phyloP scores from a whole-genome alignment of 92 coral and sea anemone genomes.

The Phymanthus crucifer region DNA sequence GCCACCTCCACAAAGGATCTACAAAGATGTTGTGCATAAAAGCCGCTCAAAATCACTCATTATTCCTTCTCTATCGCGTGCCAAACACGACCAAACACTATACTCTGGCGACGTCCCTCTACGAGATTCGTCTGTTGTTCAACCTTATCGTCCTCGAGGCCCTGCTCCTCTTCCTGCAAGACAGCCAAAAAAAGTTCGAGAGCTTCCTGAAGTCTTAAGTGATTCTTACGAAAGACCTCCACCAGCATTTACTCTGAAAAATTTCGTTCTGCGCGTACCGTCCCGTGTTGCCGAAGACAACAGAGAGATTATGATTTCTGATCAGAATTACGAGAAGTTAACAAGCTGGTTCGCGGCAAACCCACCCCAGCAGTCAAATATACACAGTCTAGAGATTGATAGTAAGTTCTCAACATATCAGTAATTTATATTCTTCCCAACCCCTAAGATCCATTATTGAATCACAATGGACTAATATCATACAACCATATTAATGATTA shows the following conservation, averaged over 20 bases:
- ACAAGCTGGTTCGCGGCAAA: slow-evolving; percentile 76
- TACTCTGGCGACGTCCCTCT: slow-evolving; percentile 67
- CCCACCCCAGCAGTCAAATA: slow-evolving; percentile 57
- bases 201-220: slow-evolving; percentile 63
- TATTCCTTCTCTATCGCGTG: slow-evolving; percentile 22
- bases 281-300: slow-evolving; percentile 50
- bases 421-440: neutral
- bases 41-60: slow-evolving; percentile 46
- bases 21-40: slow-evolving; percentile 18
- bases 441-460: neutral
- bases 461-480: too few species aligned
- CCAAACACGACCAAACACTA: slow-evolving; percentile 32
- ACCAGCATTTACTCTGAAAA: slow-evolving; percentile 82
- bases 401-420: slow-evolving; percentile 51
- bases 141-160: slow-evolving; percentile 71
- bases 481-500: neutral
- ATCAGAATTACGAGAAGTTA: slow-evolving; percentile 79
- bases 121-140: slow-evolving; percentile 53
- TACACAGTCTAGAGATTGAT: slow-evolving; percentile 79
- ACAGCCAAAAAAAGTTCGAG: slow-evolving; percentile 79
- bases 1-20: slow-evolving; percentile 28
- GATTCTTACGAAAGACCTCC: slow-evolving; percentile 72
- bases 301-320: slow-evolving; percentile 61
- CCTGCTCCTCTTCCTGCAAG: slow-evolving; percentile 88
- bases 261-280: slow-evolving; percentile 61